Base-by-base conservation (phyloP, 2,797 vertebrate species). In the Molossus alvarezi region DNA sequence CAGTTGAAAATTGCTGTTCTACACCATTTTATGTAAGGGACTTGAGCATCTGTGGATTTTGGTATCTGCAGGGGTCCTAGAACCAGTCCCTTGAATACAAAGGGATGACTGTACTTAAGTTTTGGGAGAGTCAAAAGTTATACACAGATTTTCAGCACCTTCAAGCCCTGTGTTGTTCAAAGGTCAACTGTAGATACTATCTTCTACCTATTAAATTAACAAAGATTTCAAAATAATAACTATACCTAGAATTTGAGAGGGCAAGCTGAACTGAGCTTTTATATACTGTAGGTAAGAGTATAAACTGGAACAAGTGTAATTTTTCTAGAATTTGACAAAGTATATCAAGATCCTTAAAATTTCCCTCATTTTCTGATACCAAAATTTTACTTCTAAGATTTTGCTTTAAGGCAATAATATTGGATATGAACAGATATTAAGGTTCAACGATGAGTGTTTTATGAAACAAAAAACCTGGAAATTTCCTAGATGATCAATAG, bases 141-240 rank as follows among this genome's bases (percentile, higher is more conserved):
- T n/a, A 18, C 48, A 53, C 48, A 75, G 25, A 75, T 51, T 51
- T 29, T 53, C 9, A 1, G 37, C 41, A 33, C 69, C 37, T 41
- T 20, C 20, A 41, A 23, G 17, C 69, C 37, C 33, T 71, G 69
- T 20, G 1, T 71, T 71, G 69, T 41, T 75, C 45, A 75, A 29
- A 51, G 48, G 15, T 75, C 45, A 17, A 51, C 72, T 29, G 17
- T 75, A 53, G 12, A 37, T 48, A 79, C 6, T 67, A 17, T 64
- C 82, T 87, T 76, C 51, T 55, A 53, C 11, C 23, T 60, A 45
- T 60, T 57, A 64, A 85, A 41, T 69, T 60, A 65, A 64, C 13
- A 88, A 67, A 41, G 60, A 45, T 80, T 65, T 69, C 37, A 80
- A 80, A 80, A n/a, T 89, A 89, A 89, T 77, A 67, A 67, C 76